These are phyloP conservation scores for Aptenodytes forsteri DNA, from an alignment of 2,113 vertebrate genomes.

Conservation along the genomic window DNA sequence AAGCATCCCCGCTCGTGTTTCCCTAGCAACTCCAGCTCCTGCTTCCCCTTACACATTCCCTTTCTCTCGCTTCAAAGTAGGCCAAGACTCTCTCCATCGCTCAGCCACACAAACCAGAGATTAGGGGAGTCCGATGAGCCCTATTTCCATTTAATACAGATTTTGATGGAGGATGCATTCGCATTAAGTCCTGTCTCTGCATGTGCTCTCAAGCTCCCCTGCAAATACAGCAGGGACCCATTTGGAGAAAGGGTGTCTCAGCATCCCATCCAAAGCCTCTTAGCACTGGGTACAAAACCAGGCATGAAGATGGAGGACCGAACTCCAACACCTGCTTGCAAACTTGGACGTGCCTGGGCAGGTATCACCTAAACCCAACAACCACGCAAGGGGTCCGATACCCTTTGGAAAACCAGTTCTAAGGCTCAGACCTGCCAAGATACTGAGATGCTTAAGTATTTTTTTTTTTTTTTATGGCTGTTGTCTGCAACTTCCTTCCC, in stretches of 20 bases:
- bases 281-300: rapidly evolving
- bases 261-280: not conserved
- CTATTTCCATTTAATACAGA: not conserved
- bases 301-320: not conserved
- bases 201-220: not conserved
- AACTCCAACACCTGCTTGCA: not conserved
- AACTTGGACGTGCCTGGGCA: not conserved
- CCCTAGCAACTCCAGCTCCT: conserved; percentile 61
- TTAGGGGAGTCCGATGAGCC: not conserved
- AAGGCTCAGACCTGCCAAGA: not conserved
- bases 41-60: conserved; percentile 13
- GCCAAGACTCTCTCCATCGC: not conserved
- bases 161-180: not conserved
- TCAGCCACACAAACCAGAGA: not conserved
- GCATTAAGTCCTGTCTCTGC: not conserved
- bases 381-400: not conserved
- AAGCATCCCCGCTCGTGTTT: conserved; percentile 26
- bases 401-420: not conserved
- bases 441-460: not conserved
- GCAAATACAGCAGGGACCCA: not conserved
- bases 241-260: not conserved
- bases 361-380: not conserved
- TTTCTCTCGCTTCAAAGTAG: conserved; percentile 3
- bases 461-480: not conserved
- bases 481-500: not conserved